Conservation (phyloP, 2,113 vertebrate species). For the Gymnocephalus cernua region DNA sequence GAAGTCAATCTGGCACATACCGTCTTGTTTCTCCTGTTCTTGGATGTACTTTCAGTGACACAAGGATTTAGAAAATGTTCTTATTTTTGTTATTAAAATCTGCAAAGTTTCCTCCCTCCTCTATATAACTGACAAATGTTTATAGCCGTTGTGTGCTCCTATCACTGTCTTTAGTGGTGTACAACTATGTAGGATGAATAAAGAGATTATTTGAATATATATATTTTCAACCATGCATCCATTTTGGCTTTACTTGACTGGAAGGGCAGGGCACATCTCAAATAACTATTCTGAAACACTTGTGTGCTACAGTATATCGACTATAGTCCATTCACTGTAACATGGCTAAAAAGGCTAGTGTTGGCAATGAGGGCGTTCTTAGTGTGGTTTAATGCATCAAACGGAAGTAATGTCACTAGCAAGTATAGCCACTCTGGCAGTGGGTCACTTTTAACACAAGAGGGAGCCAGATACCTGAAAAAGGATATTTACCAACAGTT, state of each 20-base stretch:
- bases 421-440: background rate
- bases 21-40: constrained; percentile 61
- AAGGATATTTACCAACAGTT: background rate
- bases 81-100: constrained; percentile 78
- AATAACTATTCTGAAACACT: background rate
- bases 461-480: constrained; percentile 42
- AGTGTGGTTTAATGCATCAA: background rate
- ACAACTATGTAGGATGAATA: constrained; percentile 83
- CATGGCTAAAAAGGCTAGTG: background rate
- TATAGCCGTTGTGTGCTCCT: constrained; percentile 79
- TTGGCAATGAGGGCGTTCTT: background rate
- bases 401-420: no score
- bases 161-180: constrained; percentile 83
- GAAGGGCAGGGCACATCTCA: background rate
- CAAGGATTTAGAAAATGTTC: constrained; percentile 62
- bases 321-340: background rate
- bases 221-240: constrained; percentile 83
- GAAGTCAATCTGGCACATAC: constrained; percentile 78
- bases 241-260: constrained; percentile 72
- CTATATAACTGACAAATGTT: constrained; percentile 73
- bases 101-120: constrained; percentile 70
- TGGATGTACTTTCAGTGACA: constrained; percentile 64
- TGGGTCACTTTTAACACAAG: constrained; percentile 56
- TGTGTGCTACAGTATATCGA: background rate
- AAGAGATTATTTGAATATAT: constrained; percentile 83